A percentile compares a stretch with the other conserved stretches of the same genome.
Evolutionary conservation across 2,113 vertebrate species (phyloP).

Genomic region (Xiphorhynchus elegans): DNA sequence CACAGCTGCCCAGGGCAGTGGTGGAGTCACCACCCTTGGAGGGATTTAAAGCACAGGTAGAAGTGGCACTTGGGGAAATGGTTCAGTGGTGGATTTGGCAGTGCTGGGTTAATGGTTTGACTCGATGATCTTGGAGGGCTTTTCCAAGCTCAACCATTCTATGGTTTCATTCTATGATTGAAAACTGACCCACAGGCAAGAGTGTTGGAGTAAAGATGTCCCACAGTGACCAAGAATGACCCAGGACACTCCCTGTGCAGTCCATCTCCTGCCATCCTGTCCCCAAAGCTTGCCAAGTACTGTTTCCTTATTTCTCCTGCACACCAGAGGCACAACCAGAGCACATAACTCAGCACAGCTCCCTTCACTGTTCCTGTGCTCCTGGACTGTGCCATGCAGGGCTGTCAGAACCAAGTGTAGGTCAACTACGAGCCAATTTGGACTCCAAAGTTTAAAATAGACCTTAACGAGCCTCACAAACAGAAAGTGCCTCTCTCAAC

Average conservation of each 20-base stretch:
- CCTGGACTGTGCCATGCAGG: background rate
- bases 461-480: background rate
- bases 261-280: background rate
- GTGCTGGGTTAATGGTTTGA: background rate
- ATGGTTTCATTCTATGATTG: background rate
- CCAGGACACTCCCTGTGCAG: background rate
- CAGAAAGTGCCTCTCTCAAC: background rate
- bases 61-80: background rate
- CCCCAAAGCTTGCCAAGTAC: background rate
- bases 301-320: background rate
- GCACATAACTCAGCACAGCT: background rate
- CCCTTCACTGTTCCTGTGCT: background rate
- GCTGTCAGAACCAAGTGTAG: background rate
- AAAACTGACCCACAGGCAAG: background rate
- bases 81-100: background rate
- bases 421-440: background rate
- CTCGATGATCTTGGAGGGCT: accelerated
- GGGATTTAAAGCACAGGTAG: accelerated
- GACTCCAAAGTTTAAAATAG: background rate
- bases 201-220: accelerated
- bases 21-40: background rate
- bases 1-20: background rate
- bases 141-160: background rate
- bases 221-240: background rate
- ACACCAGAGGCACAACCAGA: background rate